Evolutionary conservation across 2,113 vertebrate genomes (phyloP).

Genomic region (Elachura formosa): DNA sequence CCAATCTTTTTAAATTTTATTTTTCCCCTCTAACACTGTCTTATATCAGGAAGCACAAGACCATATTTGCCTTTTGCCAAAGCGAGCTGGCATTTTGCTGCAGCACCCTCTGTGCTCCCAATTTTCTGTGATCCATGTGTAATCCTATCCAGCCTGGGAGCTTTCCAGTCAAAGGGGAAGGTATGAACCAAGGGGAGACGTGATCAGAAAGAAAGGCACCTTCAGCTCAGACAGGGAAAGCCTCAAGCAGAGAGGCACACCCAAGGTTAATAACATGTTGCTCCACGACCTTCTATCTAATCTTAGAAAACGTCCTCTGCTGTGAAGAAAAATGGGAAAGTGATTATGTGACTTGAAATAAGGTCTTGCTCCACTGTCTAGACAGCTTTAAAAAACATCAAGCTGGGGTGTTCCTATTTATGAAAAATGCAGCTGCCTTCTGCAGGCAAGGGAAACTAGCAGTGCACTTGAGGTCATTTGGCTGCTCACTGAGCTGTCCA

Average conservation of each 20-base stretch:
- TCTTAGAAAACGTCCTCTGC: constrained; percentile 50
- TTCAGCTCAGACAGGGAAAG: neutral
- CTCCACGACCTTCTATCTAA: constrained; percentile 56
- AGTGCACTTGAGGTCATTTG: constrained; percentile 33
- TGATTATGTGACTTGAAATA: constrained; percentile 64
- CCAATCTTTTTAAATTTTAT: neutral
- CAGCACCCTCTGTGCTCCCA: neutral
- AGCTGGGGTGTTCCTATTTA: constrained; percentile 50
- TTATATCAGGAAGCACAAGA: neutral
- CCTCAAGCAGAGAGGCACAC: constrained; percentile 22
- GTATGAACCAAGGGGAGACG: neutral
- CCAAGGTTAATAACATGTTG: constrained; percentile 43
- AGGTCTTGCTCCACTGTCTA: constrained; percentile 61
- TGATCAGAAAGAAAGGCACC: constrained; percentile 58
- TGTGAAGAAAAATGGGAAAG: constrained; percentile 49
- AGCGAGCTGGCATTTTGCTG: neutral
- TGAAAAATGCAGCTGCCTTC: constrained; percentile 56
- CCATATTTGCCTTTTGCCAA: neutral
- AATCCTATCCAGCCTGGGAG: neutral
- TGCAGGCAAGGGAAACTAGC: neutral
- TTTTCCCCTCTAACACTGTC: neutral
- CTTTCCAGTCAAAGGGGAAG: neutral
- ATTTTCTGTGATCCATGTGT: neutral
- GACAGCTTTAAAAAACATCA: constrained; percentile 62
- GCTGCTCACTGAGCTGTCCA: neutral